These are phyloP conservation scores for Watsonalla binaria DNA, from an alignment of 2,888 invertebrate genomes.

Conservation along the genomic window DNA sequence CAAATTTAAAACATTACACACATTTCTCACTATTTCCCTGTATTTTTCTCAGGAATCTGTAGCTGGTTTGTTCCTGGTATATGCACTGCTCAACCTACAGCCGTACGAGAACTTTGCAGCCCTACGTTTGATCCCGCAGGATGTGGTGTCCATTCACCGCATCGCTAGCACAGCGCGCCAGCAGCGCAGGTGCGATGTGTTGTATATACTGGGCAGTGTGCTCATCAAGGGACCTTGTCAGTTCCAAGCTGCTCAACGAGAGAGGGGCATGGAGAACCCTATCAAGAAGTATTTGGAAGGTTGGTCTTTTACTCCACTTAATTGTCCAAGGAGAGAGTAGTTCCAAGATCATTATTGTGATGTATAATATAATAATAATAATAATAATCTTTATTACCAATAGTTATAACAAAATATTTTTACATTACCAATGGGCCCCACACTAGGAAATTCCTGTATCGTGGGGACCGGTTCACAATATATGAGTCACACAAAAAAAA, in stretches of 20 bases:
- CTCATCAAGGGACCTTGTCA: slow-evolving; percentile 43
- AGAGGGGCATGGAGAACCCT: slow-evolving; percentile 49
- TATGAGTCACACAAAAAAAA: too few relatives aligned
- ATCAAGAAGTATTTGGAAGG: slow-evolving; percentile 58
- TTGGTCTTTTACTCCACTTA: slow-evolving; percentile 15
- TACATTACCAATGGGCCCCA: too few relatives aligned
- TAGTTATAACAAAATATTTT: too few relatives aligned
- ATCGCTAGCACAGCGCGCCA: slow-evolving; percentile 43
- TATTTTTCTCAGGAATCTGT: slow-evolving; percentile 44
- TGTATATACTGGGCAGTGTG: slow-evolving; percentile 51
- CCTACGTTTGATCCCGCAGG: slow-evolving; percentile 45
- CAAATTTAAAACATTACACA: neutral
- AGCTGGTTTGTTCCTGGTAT: slow-evolving; percentile 57
- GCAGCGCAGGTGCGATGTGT: slow-evolving; percentile 44
- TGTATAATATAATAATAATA: too few relatives aligned
- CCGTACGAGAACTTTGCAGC: slow-evolving; percentile 48
- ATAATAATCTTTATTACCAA: too few relatives aligned
- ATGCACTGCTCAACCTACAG: slow-evolving; percentile 50
- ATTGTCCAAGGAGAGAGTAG: too few relatives aligned
- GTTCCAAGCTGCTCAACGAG: slow-evolving; percentile 42
- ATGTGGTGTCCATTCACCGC: slow-evolving; percentile 36
- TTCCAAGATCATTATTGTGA: too few relatives aligned
- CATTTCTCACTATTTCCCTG: too few relatives aligned
- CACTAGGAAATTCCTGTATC: too few relatives aligned
- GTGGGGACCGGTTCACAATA: too few relatives aligned